phyloP scores from a whole-genome alignment of 1,140 invertebrate species.

The Oncopodura yosiiana region DNA sequence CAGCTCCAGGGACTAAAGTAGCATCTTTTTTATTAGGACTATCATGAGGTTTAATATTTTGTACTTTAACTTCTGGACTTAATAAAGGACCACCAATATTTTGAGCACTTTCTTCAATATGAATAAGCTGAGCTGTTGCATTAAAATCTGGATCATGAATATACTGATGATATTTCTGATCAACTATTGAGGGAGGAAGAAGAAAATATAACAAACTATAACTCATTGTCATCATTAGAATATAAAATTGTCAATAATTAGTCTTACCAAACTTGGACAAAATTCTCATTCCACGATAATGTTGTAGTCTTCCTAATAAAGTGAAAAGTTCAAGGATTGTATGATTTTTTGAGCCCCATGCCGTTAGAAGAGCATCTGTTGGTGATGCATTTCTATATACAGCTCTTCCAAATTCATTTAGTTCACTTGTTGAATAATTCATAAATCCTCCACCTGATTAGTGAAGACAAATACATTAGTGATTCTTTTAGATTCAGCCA shows the following conservation, averaged over 20 bases:
- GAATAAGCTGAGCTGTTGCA: constrained; percentile 32
- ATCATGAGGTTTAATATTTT: constrained; percentile 5
- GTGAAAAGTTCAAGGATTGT: constrained; percentile 65
- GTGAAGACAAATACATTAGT: neutral
- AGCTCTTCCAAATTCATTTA: constrained; percentile 46
- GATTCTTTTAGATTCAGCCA: neutral
- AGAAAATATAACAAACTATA: constrained; percentile 2
- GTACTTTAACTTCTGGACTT: constrained; percentile 1
- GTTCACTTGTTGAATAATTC: constrained; percentile 43
- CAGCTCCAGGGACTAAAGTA: neutral
- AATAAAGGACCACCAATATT: neutral
- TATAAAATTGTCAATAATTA: constrained; percentile 2
- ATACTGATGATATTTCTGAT: constrained; percentile 48
- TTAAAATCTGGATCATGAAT: constrained; percentile 45
- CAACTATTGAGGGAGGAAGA: constrained; percentile 40
- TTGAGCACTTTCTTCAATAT: constrained; percentile 10
- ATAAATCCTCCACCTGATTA: constrained; percentile 44
- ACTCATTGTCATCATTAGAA: neutral
- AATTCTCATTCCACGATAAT: constrained; percentile 58
- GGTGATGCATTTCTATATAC: constrained; percentile 50
- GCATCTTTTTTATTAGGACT: neutral
- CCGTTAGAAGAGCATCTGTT: constrained; percentile 58
- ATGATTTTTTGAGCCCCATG: constrained; percentile 72
- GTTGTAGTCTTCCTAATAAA: constrained; percentile 56
- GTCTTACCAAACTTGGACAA: constrained; percentile 50